These are phyloP conservation scores for Rhingia campestris DNA, from an alignment of 2,888 invertebrate genomes.

Conservation along the genomic window DNA sequence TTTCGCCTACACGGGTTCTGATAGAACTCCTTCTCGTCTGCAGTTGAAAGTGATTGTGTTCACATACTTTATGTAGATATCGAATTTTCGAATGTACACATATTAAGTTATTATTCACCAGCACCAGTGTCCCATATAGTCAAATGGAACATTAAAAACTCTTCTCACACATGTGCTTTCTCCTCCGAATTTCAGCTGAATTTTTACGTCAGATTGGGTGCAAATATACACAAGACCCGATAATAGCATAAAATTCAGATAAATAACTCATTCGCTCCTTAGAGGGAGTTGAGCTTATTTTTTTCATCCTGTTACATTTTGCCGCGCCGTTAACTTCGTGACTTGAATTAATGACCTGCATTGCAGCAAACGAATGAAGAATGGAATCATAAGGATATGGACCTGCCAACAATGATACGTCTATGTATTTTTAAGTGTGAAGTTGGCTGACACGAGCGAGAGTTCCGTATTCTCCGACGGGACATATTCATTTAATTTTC, in stretches of 20 bases:
- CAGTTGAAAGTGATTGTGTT: no score
- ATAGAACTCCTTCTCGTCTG: no score
- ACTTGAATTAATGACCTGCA: slow-evolving; percentile 64
- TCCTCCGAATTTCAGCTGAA: no score
- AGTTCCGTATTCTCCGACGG: background rate
- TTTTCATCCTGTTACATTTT: slow-evolving; percentile 1
- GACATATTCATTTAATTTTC: slow-evolving; percentile 13
- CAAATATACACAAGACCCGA: slow-evolving; percentile 25
- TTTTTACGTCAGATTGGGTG: background rate
- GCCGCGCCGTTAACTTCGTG: slow-evolving; percentile 49
- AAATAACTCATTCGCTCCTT: slow-evolving; percentile 29
- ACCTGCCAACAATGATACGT: slow-evolving; percentile 32
- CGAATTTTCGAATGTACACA: no score
- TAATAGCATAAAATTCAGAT: slow-evolving; percentile 46
- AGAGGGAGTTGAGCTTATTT: slow-evolving; percentile 3
- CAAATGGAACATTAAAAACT: no score
- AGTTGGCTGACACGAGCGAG: background rate
- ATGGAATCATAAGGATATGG: slow-evolving; percentile 12
- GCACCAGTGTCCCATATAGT: no score
- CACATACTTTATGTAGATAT: no score
- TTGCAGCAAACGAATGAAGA: slow-evolving; percentile 39
- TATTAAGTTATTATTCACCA: no score
- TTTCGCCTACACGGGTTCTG: no score
- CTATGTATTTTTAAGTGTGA: slow-evolving; percentile 44
- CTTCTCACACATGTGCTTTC: no score